A percentile compares a stretch with the other conserved stretches of the same genome.
These are phyloP conservation scores for Neria commutata DNA, from an alignment of 2,888 invertebrate species.

Conservation along the genomic window DNA sequence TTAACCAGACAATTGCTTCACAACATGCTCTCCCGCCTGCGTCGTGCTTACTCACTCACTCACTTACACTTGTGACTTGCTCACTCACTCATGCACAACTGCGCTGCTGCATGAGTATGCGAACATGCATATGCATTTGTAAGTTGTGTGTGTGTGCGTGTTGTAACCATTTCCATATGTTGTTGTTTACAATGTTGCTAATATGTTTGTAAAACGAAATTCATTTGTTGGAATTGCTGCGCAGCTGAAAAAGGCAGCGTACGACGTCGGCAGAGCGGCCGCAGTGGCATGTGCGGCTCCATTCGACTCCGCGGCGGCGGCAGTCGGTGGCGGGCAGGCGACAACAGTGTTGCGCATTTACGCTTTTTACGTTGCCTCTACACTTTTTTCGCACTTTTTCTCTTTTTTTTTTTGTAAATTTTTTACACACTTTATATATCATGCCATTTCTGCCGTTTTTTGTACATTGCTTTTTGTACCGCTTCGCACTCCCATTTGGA, in stretches of 20 bases:
- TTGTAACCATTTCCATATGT: slow-evolving; percentile 50
- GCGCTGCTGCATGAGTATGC: neutral
- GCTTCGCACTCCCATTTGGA: no score
- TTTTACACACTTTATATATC: no score
- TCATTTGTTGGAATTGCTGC: slow-evolving; percentile 36
- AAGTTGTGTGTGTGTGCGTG: neutral
- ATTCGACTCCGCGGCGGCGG: neutral
- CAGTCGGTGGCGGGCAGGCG: neutral
- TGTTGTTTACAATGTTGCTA: slow-evolving; percentile 46
- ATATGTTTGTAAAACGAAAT: slow-evolving; percentile 56
- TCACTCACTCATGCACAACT: neutral
- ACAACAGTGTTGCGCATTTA: slow-evolving; percentile 8
- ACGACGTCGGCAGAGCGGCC: neutral
- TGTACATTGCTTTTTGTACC: no score
- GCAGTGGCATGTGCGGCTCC: neutral
- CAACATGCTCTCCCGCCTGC: no score
- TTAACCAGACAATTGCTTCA: no score
- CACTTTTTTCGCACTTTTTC: slow-evolving; percentile 11
- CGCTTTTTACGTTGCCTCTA: slow-evolving; percentile 1
- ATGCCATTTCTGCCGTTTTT: no score
- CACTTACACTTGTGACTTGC: neutral
- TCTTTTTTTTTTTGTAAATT: slow-evolving; percentile 10
- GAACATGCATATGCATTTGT: neutral
- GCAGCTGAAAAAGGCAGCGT: neutral
- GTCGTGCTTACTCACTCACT: neutral